These are phyloP conservation scores for Laterallus jamaicensis DNA, from an alignment of 2,113 vertebrate genomes.

Conservation along the genomic window DNA sequence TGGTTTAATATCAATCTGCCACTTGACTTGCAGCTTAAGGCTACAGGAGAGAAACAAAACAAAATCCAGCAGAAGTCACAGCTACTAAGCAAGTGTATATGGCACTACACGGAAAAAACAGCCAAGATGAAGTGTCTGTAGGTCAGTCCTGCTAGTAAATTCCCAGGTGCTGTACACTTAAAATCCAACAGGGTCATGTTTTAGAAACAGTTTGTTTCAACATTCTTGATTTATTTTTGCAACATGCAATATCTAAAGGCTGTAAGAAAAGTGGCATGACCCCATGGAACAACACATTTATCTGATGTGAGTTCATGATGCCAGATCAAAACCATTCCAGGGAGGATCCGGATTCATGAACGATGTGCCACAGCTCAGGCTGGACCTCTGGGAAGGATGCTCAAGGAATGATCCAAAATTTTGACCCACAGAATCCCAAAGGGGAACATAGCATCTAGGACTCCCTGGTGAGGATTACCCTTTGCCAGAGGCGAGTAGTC, in stretches of 20 bases:
- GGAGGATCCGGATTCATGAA: not conserved
- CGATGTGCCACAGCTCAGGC: not conserved
- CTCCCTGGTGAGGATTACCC: not conserved
- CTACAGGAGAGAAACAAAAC: not conserved
- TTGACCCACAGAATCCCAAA: not conserved
- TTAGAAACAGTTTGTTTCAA: not conserved
- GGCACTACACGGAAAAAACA: not conserved
- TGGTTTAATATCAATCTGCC: not conserved
- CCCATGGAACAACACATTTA: not conserved
- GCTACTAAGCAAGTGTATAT: not conserved
- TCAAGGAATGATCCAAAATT: not conserved
- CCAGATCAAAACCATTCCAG: not conserved
- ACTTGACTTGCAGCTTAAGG: not conserved
- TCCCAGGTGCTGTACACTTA: not conserved
- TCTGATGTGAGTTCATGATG: not conserved
- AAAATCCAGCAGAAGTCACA: not conserved
- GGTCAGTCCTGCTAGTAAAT: not conserved
- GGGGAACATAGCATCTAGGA: fast-evolving
- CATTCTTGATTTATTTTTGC: not conserved
- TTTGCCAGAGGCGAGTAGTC: not conserved
- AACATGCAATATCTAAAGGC: not conserved
- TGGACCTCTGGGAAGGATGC: not conserved
- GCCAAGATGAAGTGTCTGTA: not conserved
- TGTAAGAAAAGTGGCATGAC: not conserved
- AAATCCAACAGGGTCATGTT: not conserved